phyloP scores from a whole-genome alignment of 1,140 invertebrate species.

The Nilaparvata lugens region DNA sequence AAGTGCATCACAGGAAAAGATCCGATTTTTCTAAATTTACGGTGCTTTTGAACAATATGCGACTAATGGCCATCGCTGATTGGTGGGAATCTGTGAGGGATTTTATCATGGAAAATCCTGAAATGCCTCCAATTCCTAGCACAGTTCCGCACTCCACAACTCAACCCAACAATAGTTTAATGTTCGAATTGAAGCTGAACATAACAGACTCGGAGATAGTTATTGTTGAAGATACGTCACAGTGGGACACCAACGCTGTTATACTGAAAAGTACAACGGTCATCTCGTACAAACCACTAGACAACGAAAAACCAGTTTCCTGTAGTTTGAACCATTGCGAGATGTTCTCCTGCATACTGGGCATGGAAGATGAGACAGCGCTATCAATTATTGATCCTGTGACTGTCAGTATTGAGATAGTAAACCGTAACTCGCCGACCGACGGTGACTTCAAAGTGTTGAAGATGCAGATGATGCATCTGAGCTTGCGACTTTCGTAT shows the following conservation, averaged over 20 bases:
- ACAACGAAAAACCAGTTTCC: slow-evolving; percentile 63
- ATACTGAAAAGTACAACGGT: slow-evolving; percentile 89
- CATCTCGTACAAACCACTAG: slow-evolving; percentile 64
- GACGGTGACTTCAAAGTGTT: slow-evolving; percentile 25
- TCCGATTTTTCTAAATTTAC: slow-evolving; percentile 71
- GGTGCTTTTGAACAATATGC: slow-evolving; percentile 89
- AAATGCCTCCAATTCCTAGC: neutral
- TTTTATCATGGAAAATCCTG: slow-evolving; percentile 52
- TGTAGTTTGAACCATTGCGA: slow-evolving; percentile 86
- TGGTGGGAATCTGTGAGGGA: slow-evolving; percentile 83
- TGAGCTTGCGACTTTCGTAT: slow-evolving; percentile 84
- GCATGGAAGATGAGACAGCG: slow-evolving; percentile 86
- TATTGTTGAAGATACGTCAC: slow-evolving; percentile 80
- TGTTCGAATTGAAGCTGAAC: slow-evolving; percentile 85
- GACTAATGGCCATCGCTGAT: slow-evolving; percentile 86
- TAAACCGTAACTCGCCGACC: slow-evolving; percentile 28
- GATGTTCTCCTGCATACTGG: slow-evolving; percentile 87
- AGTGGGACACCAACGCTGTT: slow-evolving; percentile 84
- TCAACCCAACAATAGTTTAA: slow-evolving; percentile 30
- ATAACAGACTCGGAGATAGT: slow-evolving; percentile 93
- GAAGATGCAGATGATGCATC: slow-evolving; percentile 49
- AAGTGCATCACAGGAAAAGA: slow-evolving; percentile 67
- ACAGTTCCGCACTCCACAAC: neutral
- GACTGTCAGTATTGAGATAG: slow-evolving; percentile 63
- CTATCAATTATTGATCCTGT: slow-evolving; percentile 94